A percentile compares a stretch with the other conserved stretches of the same genome.
Conservation (phyloP, 92 coral and sea anemone species). For the Porites divaricata region DNA sequence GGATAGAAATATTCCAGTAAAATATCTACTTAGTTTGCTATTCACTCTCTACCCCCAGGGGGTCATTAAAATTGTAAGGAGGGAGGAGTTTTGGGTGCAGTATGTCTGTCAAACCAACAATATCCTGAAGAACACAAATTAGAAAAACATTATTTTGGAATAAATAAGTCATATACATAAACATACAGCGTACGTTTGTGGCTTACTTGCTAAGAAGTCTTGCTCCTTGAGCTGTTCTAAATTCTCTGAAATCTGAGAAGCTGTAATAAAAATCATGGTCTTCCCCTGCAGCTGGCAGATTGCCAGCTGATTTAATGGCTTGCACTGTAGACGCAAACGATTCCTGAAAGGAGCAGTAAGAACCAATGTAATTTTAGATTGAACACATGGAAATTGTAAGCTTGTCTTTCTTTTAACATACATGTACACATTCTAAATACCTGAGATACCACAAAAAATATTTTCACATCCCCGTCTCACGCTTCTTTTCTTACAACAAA, state of each 20-base stretch:
- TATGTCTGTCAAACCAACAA: not conserved
- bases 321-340: constrained; percentile 75
- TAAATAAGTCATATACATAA: not conserved
- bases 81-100: too few species aligned
- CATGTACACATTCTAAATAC: too few species aligned
- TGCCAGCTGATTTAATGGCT: constrained; percentile 77
- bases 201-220: constrained; percentile 82
- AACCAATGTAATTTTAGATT: too few species aligned
- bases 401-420: too few species aligned
- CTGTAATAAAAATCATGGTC: constrained; percentile 98
- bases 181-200: not conserved
- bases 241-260: constrained; percentile 93
- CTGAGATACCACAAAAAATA: too few species aligned
- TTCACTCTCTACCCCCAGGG: too few species aligned
- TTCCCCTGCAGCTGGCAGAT: constrained; percentile 89
- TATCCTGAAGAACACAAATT: too few species aligned
- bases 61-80: too few species aligned
- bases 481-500: too few species aligned
- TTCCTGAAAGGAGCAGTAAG: constrained; percentile 41
- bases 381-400: not conserved
- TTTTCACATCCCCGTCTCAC: too few species aligned
- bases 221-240: constrained; percentile 90
- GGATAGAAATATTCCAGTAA: not conserved
- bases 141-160: too few species aligned
- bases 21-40: too few species aligned